phyloP scores from a whole-genome alignment of 2,888 invertebrate genomes.

The Euzophera pinguis region DNA sequence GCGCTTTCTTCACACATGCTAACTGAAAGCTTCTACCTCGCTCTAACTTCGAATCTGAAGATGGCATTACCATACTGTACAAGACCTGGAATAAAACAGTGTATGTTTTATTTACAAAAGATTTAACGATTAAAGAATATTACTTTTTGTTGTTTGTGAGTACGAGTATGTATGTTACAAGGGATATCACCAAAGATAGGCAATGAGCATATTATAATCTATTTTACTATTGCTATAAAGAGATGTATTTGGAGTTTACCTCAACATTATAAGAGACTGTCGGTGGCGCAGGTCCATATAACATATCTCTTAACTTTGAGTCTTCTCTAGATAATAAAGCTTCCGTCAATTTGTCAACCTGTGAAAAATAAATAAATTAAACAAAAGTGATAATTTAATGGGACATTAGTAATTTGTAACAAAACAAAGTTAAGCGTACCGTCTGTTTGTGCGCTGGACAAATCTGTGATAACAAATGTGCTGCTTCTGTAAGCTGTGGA shows the following conservation, averaged over 20 bases:
- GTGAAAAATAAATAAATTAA: slow-evolving; percentile 15
- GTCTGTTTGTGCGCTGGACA: slow-evolving; percentile 88
- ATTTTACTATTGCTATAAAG: no score
- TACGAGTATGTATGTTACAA: no score
- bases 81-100: slow-evolving; percentile 76
- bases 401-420: background rate
- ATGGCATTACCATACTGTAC: slow-evolving; percentile 95
- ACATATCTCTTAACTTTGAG: slow-evolving; percentile 62
- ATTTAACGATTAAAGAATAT: background rate
- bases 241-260: no score
- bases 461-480: slow-evolving; percentile 87
- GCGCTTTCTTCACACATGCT: slow-evolving; percentile 80
- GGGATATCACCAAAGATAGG: no score
- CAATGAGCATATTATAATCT: no score
- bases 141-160: no score
- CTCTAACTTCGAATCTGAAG: slow-evolving; percentile 88
- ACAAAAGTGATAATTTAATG: no score
- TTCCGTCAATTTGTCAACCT: slow-evolving; percentile 69
- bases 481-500: slow-evolving; percentile 90
- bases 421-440: slow-evolving; percentile 47
- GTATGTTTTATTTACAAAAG: background rate
- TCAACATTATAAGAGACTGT: slow-evolving; percentile 73
- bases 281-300: slow-evolving; percentile 70
- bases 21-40: slow-evolving; percentile 80
- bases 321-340: slow-evolving; percentile 67